Base-by-base conservation (phyloP, 2,797 vertebrate genomes). In the Pempheris klunzingeri region DNA sequence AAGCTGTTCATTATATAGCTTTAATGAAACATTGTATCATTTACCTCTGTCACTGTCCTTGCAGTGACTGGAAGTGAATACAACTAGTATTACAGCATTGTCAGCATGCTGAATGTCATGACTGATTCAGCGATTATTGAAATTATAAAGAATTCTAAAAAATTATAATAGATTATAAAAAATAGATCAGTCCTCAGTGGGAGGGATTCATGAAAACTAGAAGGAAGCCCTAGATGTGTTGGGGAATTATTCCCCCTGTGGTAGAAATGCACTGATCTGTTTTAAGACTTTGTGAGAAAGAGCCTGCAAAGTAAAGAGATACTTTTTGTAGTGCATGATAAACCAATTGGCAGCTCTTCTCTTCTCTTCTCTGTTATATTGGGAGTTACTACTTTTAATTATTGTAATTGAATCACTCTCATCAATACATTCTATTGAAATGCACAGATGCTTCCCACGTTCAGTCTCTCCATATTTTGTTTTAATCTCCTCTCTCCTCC, bases 401-500 rank as follows among this genome's bases (percentile, higher is more conserved):
- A 15, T 39, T 47, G 36, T 17, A 11, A 26, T 58, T 4, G 4
- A 34, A 20, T 20, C 41, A 3, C 52, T 30, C 30, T 44, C 12
- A 36, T 9, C 34, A 26, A 10, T 15, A 4, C 4, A 6, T 22
- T 50, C 15, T 20, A n/a, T 44, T 41, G 32, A 2, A 46, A 38
- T 43, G 38, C 15, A 26, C 32, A 43, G 28, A 61, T 32, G 32
- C 71, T 18, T 54, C 47, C 14, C 34, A 13, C 36, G 34, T 26
- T 0, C 6, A 55, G 11, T 69, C 9, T 60, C 54, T 43, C 20
- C 22, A 74, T 10, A 4, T 78, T 43, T 72, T 60, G n/a, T n/a
- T n/a, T n/a, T n/a, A n/a, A n/a, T 43, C 54, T 53, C 54, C 24
- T 64, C 17, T 80, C 39, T 80, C 55, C 13, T 82, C 62, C 58